A percentile compares a stretch with the other conserved stretches of the same genome.
phyloP scores from a whole-genome alignment of 2,797 vertebrate species.

The Sebastes taczanowskii region DNA sequence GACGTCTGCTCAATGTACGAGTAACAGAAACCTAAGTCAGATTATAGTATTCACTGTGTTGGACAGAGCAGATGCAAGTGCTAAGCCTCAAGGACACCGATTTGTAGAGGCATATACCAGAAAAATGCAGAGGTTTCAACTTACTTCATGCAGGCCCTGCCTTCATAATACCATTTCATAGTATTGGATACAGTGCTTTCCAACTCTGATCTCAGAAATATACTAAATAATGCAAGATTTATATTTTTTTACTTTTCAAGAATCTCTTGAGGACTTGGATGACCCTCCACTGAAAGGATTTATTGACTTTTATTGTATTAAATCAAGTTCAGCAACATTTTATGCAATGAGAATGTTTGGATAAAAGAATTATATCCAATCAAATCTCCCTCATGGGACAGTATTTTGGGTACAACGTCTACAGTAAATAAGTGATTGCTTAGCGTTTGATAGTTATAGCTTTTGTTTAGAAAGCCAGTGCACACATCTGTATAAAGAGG shows the following conservation, averaged over 20 bases:
- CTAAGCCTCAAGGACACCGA: slow-evolving; percentile 8
- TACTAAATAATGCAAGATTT: not conserved
- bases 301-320: not conserved
- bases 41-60: slow-evolving; percentile 11
- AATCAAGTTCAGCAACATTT: not conserved
- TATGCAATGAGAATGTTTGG: not conserved
- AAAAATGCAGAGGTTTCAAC: not conserved
- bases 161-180: not conserved
- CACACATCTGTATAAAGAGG: not conserved
- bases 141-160: not conserved
- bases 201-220: not conserved
- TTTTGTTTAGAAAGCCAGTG: not conserved
- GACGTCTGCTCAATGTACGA: slow-evolving; percentile 67
- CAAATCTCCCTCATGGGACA: not conserved
- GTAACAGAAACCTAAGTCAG: slow-evolving; percentile 55
- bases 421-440: not conserved
- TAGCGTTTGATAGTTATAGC: not conserved
- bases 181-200: not conserved
- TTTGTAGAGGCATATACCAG: not conserved
- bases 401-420: not conserved
- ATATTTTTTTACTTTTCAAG: not conserved
- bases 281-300: not conserved
- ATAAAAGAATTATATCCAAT: not conserved
- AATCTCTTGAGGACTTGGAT: not conserved
- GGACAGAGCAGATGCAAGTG: slow-evolving; percentile 22